A percentile compares a stretch with the other conserved stretches of the same genome.
These are phyloP conservation scores for Andrena marginata DNA, from an alignment of 2,888 invertebrate species.

Conservation along the genomic window DNA sequence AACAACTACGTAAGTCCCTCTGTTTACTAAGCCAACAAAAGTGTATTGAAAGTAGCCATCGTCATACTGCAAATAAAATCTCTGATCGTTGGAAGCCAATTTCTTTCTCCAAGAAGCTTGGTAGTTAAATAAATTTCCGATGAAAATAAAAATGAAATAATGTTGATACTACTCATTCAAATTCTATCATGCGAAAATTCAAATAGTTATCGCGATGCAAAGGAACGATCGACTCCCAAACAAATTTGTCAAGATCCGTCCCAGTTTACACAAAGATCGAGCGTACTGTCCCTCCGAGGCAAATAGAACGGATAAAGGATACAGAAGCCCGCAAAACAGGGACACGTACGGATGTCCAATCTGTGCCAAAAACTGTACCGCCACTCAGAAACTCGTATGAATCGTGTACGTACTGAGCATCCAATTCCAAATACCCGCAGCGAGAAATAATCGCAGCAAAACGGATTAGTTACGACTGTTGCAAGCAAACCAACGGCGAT, in stretches of 20 bases:
- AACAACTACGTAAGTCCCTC: constrained; percentile 94
- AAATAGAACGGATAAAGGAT: constrained; percentile 1
- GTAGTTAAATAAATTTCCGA: too few relatives aligned
- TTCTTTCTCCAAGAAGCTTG: background rate
- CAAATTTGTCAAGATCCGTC: constrained; percentile 1
- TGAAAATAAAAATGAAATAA: too few relatives aligned
- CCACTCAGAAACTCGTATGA: background rate
- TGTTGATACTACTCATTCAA: too few relatives aligned
- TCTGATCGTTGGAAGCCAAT: background rate
- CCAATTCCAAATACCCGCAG: background rate
- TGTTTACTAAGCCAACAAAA: background rate
- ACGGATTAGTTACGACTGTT: background rate
- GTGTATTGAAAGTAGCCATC: background rate
- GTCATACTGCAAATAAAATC: too few relatives aligned
- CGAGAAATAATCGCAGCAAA: constrained; percentile 16
- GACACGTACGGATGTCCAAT: background rate
- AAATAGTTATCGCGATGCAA: background rate
- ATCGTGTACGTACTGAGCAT: constrained; percentile 1
- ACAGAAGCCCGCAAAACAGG: background rate
- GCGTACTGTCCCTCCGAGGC: background rate
- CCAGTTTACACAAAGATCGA: background rate
- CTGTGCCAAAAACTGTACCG: constrained; percentile 27
- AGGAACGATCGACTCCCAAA: background rate
- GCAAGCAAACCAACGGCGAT: too few relatives aligned
- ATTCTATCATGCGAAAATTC: background rate